phyloP scores from a whole-genome alignment of 2,888 invertebrate genomes.

The Tolmerus cingulatus region DNA sequence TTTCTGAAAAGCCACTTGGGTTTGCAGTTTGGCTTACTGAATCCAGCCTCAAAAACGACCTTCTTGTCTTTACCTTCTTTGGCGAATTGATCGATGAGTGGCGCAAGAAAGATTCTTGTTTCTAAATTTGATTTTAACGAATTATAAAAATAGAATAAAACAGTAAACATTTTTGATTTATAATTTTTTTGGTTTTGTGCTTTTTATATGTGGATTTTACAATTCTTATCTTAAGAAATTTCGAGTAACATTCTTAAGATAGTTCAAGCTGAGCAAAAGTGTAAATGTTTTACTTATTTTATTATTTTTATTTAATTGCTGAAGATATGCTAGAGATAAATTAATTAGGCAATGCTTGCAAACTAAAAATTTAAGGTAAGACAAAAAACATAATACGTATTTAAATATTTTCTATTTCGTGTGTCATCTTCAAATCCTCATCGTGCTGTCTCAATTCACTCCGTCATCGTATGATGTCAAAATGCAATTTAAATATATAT shows the following conservation, averaged over 20 bases:
- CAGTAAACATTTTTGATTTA: neutral
- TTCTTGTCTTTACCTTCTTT: conserved; percentile 97
- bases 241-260: neutral
- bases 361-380: neutral
- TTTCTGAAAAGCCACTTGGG: conserved; percentile 92
- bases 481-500: neutral
- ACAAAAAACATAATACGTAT: neutral
- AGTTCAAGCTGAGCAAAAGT: neutral
- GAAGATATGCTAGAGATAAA: neutral
- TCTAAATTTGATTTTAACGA: conserved; percentile 67
- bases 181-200: neutral
- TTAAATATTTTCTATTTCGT: conserved; percentile 5
- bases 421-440: neutral
- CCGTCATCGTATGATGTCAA: neutral
- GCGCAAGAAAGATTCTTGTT: conserved; percentile 94
- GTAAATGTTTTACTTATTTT: neutral
- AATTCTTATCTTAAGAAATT: neutral
- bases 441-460: neutral
- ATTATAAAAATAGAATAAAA: neutral
- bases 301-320: neutral
- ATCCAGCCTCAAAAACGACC: conserved; percentile 91
- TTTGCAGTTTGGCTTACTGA: conserved; percentile 95
- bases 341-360: neutral
- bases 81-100: conserved; percentile 91
- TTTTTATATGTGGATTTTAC: neutral